Evolutionary conservation across 1,140 invertebrate species (phyloP), one percentile per base, ranked within the genome.

Genomic region (Pectinophora gossypiella): DNA sequence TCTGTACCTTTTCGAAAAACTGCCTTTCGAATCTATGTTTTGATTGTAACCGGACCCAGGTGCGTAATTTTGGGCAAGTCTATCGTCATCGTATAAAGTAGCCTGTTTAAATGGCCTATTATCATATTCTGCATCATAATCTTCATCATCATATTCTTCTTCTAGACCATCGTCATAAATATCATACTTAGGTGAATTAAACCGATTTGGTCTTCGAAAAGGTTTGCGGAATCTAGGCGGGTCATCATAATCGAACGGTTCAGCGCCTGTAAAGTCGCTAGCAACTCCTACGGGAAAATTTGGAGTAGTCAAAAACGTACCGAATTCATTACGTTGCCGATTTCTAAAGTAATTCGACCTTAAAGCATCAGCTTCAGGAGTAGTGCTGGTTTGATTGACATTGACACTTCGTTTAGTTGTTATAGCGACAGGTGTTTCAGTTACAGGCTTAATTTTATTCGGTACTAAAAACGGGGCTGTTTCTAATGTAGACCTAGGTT

Each of bases 231-330:
- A n/a, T 32, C 27, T 32, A 9, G n/a, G n/a, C 9, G 9, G 9
- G n/a, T 32, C 27, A 12, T 40, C 36, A 40, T 40, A 40, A 15
- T 40, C 10, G n/a, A n/a, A n/a, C n/a, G n/a, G n/a, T 9, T 32
- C 27, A 32, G 9, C 27, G 1, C 27, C 27, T 32, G 38, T 10
- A 40, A 16, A 72, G 12, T 75, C 75, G 6, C 55, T 51, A 12
- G 70, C 62, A 38, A 74, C 74, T 20, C 72, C 76, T 23, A 77
- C 47, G 4, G 72, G 65, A 56, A 76, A 75, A 44, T 66, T 67
- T 7, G 76, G 70, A 6, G 66, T 51, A 12, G 55, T 57, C 15
- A 73, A 20, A 58, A 77, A 77, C 27, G 72, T 61, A 45, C 68
- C 61, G 12, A 21, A 12, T 40, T 43, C 12, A 19, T 50, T 50